phyloP scores from a whole-genome alignment of 2,113 vertebrate species.

The Leiothrix lutea region DNA sequence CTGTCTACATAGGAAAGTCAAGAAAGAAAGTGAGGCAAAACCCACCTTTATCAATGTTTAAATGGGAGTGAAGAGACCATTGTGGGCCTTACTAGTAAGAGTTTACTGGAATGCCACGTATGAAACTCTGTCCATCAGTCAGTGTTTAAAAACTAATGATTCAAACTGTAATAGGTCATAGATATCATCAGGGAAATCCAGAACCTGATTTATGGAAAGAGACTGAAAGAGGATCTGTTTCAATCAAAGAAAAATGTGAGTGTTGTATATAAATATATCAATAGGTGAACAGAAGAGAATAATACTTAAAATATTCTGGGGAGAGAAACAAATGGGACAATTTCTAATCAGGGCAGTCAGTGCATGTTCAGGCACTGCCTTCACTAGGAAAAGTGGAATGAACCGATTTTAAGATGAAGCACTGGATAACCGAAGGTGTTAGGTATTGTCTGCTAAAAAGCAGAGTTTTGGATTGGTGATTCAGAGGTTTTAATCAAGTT shows the following conservation, averaged over 20 bases:
- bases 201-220: background rate
- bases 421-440: background rate
- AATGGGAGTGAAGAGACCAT: background rate
- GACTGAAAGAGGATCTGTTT: background rate
- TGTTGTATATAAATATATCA: background rate
- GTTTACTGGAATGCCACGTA: background rate
- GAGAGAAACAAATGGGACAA: background rate
- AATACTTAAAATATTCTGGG: background rate
- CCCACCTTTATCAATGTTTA: background rate
- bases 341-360: background rate
- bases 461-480: background rate
- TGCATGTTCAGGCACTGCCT: background rate
- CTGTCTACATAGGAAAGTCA: background rate
- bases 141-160: background rate
- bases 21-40: background rate
- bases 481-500: background rate
- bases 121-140: background rate
- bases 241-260: background rate
- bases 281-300: background rate
- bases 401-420: background rate
- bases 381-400: background rate
- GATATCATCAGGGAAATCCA: background rate
- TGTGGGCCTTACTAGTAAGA: background rate
- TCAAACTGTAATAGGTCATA: background rate
- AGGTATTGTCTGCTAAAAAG: background rate